Evolutionary conservation across 2,113 vertebrate genomes (phyloP), one percentile per base, ranked within the genome.

Genomic region (Psilopogon haemacephalus): DNA sequence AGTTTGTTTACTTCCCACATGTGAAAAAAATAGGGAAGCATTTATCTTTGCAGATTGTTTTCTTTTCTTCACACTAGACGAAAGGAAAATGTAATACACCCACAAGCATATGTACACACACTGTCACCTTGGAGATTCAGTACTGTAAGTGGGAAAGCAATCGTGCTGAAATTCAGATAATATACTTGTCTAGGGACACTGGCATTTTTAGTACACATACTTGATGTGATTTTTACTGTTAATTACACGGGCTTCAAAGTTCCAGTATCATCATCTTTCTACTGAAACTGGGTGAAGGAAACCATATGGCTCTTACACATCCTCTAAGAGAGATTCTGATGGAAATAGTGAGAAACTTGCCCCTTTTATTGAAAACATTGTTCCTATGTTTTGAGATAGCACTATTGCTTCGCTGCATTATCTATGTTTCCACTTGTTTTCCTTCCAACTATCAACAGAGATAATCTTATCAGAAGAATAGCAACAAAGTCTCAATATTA

Each of bases 41-140:
- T 84, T 96, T 96, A 54, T 95, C 78, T 89, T 92, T 91, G 62
- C 67, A 94, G 84, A 81, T 90, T 89, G 84, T 86, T 89, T 92
- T 48, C 63, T 94, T 94, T 94, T 84, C 71, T 91, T 72, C 75
- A 37, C 68, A 65, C 18, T 92, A 52, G 82, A 88, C 87, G 55
- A 35, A 76, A 85, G 35, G n/a, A 93, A 91, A 91, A 92, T 73
- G 75, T 37, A 85, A 69, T 88, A 93, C 90, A 88, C 88, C 94
- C 92, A 93, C 95, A 85, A 58, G 84, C 88, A 93, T 75, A 93
- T 76, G 88, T 50, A 88, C 48, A 69, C 42, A 24, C 20, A n/a
- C 74, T 52, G 68, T 94, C 75, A 91, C 82, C 92, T 50, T 95
- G 88, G 83, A 93, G 71, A 95, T 85, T 55, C 40, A 79, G 44